Percentiles rank a stretch among this genome's conserved stretches.
Conservation (phyloP, 2,113 vertebrate species). For the Riparia riparia region DNA sequence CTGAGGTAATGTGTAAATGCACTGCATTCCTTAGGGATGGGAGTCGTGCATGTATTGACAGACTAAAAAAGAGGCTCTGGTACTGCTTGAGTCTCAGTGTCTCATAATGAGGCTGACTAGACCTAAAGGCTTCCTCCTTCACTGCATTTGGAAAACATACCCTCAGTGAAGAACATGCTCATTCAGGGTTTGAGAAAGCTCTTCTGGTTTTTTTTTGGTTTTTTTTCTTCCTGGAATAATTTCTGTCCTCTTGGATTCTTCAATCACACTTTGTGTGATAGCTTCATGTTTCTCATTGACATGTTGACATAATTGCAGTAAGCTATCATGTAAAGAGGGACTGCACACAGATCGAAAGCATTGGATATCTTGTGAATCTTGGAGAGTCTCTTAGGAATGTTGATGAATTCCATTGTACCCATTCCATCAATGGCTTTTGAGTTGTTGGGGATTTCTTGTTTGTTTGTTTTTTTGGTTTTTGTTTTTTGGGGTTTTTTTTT, state of each 20-base stretch:
- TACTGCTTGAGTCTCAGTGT: fast-evolving
- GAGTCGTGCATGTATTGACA: neutral
- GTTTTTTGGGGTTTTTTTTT: too few relatives aligned
- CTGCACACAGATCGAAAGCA: neutral
- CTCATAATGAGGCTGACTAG: neutral
- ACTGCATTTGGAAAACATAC: neutral
- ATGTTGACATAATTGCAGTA: neutral
- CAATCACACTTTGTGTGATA: neutral
- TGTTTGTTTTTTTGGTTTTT: too few relatives aligned
- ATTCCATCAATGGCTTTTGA: neutral
- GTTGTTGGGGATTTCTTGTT: too few relatives aligned
- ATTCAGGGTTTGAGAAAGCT: neutral
- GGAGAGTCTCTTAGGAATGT: neutral
- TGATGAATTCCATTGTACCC: neutral
- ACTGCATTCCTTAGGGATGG: neutral
- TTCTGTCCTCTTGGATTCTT: neutral
- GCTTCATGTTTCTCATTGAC: neutral
- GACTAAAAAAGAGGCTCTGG: neutral
- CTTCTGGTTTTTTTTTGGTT: neutral
- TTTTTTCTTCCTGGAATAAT: neutral
- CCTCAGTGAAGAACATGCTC: neutral
- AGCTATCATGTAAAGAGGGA: neutral
- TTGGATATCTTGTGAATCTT: neutral
- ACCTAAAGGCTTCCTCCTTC: neutral
- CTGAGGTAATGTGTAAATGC: neutral